Base-by-base conservation (phyloP, 2,888 invertebrate genomes). In the Oeneis ivallda region DNA sequence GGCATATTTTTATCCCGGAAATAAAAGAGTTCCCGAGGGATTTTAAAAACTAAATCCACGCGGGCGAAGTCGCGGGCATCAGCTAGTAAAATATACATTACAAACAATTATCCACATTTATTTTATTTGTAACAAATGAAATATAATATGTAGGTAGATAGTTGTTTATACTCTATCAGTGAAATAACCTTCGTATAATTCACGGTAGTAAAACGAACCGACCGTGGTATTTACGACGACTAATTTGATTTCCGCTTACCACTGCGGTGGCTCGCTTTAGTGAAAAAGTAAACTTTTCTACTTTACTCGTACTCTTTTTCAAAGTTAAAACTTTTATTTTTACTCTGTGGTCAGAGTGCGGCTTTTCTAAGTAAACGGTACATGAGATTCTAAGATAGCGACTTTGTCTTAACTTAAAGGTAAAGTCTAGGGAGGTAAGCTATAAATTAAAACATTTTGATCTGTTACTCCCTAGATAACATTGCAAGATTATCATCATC, bases 211-310 rank as follows among this genome's bases (percentile, higher is more conserved):
- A 49, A 57, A 49, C 15, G 49, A 56, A 49, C 57, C 39, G 39
- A 6, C 11, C 13, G 56, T 10, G 58, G 58, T 50, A 56, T 65
- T 65, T 49, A 11, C 39, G 15, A 11, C 39, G 13, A 39, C 61
- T 65, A 56, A 65, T 65, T 62, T 49, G 34, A 65, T 65, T 61
- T 62, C 58, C 45, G 32, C 32, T 34, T 8, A 45, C 58, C 45
- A 32, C 11, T 45, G 58, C 58, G 58, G 57, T 57, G 7, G 32
- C 43, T 43, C 57, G 47, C 34, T 47, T 58, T 47, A 58, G 17
- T 58, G 58, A 47, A 58, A 58, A 58, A 45, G 34, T 58, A 32
- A 58, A 58, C 58, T 32, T 58, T 45, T 58, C 45, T 58, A 58
- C 34, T 58, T 58, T 34, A 47, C 47, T 47, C 13, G 3, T 32